Evolutionary conservation across 2,888 invertebrate species (phyloP).

Genomic region (Ormyrus nitidulus): DNA sequence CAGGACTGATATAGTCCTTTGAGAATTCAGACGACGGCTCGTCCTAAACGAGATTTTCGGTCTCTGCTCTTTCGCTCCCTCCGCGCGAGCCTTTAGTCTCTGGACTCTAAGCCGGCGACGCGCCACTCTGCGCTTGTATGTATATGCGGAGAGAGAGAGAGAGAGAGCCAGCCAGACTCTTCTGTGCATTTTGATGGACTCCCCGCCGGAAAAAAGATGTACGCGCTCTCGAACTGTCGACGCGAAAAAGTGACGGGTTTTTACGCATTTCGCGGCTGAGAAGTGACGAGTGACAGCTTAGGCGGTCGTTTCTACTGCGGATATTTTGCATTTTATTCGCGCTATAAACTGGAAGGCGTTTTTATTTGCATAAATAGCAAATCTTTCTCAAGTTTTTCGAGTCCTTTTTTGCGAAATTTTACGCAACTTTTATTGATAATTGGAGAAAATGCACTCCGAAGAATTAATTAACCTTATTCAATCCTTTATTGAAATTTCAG

Average conservation of each 20-base stretch:
- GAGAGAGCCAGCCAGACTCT: too few relatives aligned
- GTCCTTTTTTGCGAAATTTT: too few relatives aligned
- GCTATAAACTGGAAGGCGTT: too few relatives aligned
- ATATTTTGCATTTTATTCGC: too few relatives aligned
- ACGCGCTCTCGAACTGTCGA: neutral
- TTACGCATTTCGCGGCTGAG: neutral
- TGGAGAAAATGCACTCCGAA: too few relatives aligned
- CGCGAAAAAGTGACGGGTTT: neutral
- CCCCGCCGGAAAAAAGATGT: neutral
- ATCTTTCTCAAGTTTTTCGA: too few relatives aligned
- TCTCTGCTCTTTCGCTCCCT: neutral
- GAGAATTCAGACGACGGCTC: constrained; percentile 24
- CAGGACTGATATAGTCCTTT: constrained; percentile 25
- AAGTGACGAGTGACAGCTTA: too few relatives aligned
- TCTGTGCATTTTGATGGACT: neutral
- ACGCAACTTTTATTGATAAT: too few relatives aligned
- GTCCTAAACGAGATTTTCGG: constrained; percentile 27
- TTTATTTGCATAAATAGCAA: too few relatives aligned
- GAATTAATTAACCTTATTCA: too few relatives aligned
- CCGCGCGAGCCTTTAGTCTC: neutral
- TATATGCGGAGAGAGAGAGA: neutral
- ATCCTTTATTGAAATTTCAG: too few relatives aligned
- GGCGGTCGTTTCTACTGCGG: too few relatives aligned
- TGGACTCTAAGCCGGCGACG: neutral
- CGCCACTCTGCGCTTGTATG: neutral